These are phyloP conservation scores for Nematolebias whitei DNA, from an alignment of 2,113 vertebrate species.

Conservation along the genomic window DNA sequence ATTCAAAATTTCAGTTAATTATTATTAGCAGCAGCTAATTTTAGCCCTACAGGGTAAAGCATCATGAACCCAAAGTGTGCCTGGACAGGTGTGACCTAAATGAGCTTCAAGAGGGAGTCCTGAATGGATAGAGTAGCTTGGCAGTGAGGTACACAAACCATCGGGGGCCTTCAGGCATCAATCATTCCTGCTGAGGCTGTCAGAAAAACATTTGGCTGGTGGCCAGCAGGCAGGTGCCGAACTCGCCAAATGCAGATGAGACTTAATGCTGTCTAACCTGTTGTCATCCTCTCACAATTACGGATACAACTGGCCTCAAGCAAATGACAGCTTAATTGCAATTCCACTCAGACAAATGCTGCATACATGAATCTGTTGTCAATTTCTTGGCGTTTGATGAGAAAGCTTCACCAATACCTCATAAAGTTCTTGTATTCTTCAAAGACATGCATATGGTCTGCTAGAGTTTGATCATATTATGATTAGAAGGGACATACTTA, in stretches of 20 bases:
- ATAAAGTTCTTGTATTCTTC: no score
- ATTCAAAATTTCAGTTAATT: constrained; percentile 31
- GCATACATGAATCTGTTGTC: constrained; percentile 28
- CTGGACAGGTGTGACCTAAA: constrained; percentile 53
- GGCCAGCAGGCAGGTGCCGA: constrained; percentile 68
- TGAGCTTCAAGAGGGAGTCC: constrained; percentile 42
- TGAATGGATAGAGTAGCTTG: constrained; percentile 42
- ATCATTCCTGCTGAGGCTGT: constrained; percentile 69
- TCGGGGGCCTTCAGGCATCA: constrained; percentile 66
- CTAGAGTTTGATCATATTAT: no score
- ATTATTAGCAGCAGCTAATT: constrained; percentile 31
- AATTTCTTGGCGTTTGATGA: neutral
- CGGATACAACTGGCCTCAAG: constrained; percentile 46
- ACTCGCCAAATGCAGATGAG: constrained; percentile 63
- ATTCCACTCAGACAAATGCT: constrained; percentile 60
- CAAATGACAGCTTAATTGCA: constrained; percentile 60
- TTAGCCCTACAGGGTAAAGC: constrained; percentile 8
- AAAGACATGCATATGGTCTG: no score
- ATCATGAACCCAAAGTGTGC: constrained; percentile 12
- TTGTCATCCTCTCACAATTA: constrained; percentile 66
- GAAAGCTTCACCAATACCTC: constrained; percentile 1
- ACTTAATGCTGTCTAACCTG: constrained; percentile 63
- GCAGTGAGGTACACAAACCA: constrained; percentile 38
- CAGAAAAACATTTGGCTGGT: constrained; percentile 51
- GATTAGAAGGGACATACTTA: no score